These are phyloP conservation scores for Delphinapterus leucas DNA, from an alignment of 2,113 vertebrate species.

Conservation along the genomic window DNA sequence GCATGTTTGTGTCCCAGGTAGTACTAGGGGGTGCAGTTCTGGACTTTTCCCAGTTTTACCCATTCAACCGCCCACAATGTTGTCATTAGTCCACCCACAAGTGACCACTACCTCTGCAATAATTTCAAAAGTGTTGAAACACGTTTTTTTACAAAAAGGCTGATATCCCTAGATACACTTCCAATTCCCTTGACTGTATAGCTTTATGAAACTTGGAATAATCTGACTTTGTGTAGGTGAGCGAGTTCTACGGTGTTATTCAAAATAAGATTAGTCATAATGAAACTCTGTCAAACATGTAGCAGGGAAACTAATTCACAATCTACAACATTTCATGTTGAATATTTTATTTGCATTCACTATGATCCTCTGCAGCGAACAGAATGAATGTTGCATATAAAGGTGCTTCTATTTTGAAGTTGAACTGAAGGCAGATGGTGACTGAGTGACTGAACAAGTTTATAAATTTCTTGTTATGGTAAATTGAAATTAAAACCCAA, in stretches of 20 bases:
- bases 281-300: neutral
- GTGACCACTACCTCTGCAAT: neutral
- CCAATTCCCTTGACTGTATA: neutral
- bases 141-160: neutral
- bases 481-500: constrained; percentile 12
- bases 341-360: neutral
- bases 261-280: neutral
- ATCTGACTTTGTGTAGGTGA: neutral
- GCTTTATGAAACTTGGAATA: neutral
- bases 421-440: neutral
- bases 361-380: neutral
- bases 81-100: neutral
- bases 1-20: neutral
- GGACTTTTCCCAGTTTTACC: neutral
- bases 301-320: neutral
- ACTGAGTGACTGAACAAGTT: neutral
- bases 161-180: neutral
- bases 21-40: neutral
- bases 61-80: neutral
- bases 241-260: neutral
- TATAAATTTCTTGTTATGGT: neutral
- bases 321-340: neutral
- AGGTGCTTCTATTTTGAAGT: neutral
- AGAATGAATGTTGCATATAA: neutral
- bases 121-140: neutral